Percentiles rank a stretch among this genome's conserved stretches.
phyloP scores from a whole-genome alignment of 2,888 invertebrate genomes.

The Empis stercorea region DNA sequence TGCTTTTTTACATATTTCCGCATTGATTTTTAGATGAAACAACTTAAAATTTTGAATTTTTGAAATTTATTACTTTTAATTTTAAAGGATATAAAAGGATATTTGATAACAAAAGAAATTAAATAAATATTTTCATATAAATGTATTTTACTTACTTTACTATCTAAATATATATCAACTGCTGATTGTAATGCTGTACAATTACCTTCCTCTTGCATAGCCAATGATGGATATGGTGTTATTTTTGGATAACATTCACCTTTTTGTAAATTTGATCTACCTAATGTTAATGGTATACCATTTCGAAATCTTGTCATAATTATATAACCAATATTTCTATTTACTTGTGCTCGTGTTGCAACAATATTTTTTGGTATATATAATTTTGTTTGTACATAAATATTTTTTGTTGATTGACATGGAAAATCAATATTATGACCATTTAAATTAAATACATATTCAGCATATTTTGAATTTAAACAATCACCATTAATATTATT shows the following conservation, averaged over 20 bases:
- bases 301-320: conserved; percentile 46
- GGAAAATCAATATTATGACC: conserved; percentile 42
- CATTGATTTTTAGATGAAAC: too few species aligned
- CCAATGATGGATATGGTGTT: conserved; percentile 54
- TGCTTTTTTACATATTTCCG: too few species aligned
- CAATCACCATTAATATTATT: conserved; percentile 1
- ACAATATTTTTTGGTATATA: conserved; percentile 48
- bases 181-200: conserved; percentile 57
- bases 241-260: conserved; percentile 40
- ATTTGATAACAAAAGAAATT: too few species aligned
- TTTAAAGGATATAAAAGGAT: too few species aligned
- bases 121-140: too few species aligned
- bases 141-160: conserved; percentile 35
- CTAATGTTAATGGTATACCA: conserved; percentile 49
- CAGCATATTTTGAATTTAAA: conserved; percentile 12
- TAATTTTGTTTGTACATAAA: conserved; percentile 43
- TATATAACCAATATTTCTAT: conserved; percentile 43
- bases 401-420: conserved; percentile 43
- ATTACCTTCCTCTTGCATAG: conserved; percentile 55
- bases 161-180: conserved; percentile 50
- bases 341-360: conserved; percentile 46
- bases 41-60: too few species aligned
- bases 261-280: conserved; percentile 39
- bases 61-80: too few species aligned
- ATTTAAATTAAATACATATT: conserved; percentile 30